Percentiles rank a stretch among this genome's conserved stretches.
Conservation (phyloP, 1,140 invertebrate species). For the Coptotermes formosanus region DNA sequence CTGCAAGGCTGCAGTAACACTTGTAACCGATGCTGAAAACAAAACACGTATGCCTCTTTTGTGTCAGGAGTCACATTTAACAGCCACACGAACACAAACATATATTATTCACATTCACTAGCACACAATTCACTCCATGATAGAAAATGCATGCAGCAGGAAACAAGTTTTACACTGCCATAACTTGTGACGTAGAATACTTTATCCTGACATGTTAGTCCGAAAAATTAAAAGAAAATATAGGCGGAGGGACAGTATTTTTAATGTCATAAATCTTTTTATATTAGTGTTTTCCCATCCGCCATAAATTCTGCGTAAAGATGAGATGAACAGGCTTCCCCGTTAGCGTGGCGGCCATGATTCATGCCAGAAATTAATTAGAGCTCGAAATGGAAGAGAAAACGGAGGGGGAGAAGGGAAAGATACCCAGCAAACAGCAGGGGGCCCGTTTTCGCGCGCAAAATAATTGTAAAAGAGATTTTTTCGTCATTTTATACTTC, state of each 20-base stretch:
- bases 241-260: slow-evolving; percentile 20
- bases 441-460: too few species aligned
- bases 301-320: slow-evolving; percentile 29
- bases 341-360: slow-evolving; percentile 25
- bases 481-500: too few species aligned
- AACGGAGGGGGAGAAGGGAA: too few species aligned
- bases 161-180: background rate
- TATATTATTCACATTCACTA: background rate
- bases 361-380: slow-evolving; percentile 32
- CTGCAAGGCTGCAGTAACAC: background rate
- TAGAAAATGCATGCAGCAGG: background rate
- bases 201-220: background rate
- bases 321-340: slow-evolving; percentile 27
- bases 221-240: slow-evolving; percentile 22
- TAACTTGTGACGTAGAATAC: background rate
- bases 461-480: too few species aligned
- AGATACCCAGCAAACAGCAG: too few species aligned
- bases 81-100: background rate
- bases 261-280: slow-evolving; percentile 31
- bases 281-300: slow-evolving; percentile 33
- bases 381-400: slow-evolving; percentile 24
- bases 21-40: background rate
- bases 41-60: background rate
- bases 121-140: slow-evolving; percentile 20
- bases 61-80: background rate